Percentiles rank a stretch among this genome's conserved stretches.
Evolutionary conservation across 2,113 vertebrate genomes (phyloP).

Genomic region (Rhinolophus sinicus): DNA sequence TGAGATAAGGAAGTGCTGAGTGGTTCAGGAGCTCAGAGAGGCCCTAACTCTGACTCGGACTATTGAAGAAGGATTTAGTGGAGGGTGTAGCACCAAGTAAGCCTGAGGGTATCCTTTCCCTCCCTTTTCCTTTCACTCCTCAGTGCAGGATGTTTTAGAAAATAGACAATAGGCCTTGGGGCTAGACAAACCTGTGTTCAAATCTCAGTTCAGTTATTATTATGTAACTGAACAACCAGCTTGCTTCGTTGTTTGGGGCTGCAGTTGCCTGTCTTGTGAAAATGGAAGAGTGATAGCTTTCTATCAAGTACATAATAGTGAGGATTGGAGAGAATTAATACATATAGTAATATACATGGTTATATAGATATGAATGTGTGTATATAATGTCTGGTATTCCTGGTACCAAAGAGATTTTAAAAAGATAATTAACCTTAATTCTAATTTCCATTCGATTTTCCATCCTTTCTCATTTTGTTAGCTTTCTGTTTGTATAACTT

Average conservation of each 20-base stretch:
- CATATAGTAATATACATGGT: neutral
- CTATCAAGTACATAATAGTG: neutral
- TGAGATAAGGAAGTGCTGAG: neutral
- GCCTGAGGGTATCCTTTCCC: neutral
- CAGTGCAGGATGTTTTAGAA: neutral
- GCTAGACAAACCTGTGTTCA: neutral
- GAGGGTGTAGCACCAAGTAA: neutral
- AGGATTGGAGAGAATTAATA: neutral
- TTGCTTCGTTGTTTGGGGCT: neutral
- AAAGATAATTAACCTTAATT: neutral
- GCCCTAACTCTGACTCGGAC: neutral
- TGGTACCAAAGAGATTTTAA: neutral
- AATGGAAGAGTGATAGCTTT: neutral
- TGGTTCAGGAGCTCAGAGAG: neutral
- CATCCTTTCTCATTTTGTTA: neutral
- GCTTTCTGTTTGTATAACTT: neutral
- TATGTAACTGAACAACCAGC: neutral
- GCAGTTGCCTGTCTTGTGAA: conserved; percentile 30
- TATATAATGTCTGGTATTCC: neutral
- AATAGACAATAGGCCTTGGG: neutral
- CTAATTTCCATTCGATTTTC: neutral
- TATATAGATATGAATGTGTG: neutral
- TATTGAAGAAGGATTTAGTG: neutral
- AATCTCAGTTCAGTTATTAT: neutral
- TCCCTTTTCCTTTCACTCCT: too few species aligned